Base-by-base conservation (phyloP, 2,797 vertebrate species). In the Iguana delicatissima region DNA sequence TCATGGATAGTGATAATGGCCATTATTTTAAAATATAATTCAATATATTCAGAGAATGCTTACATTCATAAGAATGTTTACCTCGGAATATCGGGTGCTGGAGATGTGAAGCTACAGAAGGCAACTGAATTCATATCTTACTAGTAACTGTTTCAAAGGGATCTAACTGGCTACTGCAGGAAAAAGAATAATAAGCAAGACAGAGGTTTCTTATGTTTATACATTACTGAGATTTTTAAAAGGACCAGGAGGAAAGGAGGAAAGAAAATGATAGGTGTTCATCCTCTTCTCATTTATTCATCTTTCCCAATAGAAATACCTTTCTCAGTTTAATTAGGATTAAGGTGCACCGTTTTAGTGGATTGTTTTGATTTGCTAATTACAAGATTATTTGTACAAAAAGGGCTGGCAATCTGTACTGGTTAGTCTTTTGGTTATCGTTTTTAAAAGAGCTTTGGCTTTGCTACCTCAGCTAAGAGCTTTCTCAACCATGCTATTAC, bases 321-420 rank as follows among this genome's bases (percentile, higher is more conserved):
- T 5, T 35, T 83, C 42, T 84, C 79, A 81, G 6, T 62, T 89
- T 76, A 79, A 79, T 93, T 88, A 85, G 74, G 87, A 85, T 29
- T 59, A 89, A 93, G 59, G 74, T 81, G 26, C 91, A 88, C 50
- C 12, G 50, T 59, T 87, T 90, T 57, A 38, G n/a, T 74, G 64
- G 12, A 93, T 89, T 92, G 50, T 42, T 35, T 14, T n/a, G 46
- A 81, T 87, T 42, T 92, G 83, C 32, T 67, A 46, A 69, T 84
- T 88, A 20, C 64, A 89, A 79, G 18, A 67, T 77, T 50, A 84
- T 89, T 93, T 91, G 76, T 86, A 91, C 80, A 22, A 12, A 84
- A 52, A 80, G 32, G 50, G n/a, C 38, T 64, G 69, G 18, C 59
- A 26, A 22, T 29, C 24, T 42, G 91, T 14, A 7, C 35, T 64